Percentiles rank a stretch among this genome's conserved stretches.
phyloP scores from a whole-genome alignment of 2,113 vertebrate genomes.

The Lamprologus sp. region DNA sequence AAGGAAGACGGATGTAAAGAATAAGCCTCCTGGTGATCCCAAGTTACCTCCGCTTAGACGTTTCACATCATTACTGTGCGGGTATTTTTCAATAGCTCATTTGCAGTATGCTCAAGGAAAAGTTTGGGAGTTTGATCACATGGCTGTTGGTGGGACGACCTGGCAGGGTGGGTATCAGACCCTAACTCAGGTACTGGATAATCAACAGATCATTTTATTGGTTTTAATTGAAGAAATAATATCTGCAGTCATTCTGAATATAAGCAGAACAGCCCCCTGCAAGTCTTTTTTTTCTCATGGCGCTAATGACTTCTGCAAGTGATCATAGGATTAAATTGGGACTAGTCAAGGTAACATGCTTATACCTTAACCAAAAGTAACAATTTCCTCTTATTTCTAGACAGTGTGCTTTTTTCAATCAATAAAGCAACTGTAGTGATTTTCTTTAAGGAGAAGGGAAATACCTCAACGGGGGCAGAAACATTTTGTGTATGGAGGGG shows the following conservation, averaged over 20 bases:
- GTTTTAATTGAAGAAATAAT: background rate
- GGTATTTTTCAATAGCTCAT: background rate
- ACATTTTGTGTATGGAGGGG: background rate
- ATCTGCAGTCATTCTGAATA: background rate
- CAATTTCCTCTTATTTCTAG: background rate
- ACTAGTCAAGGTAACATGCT: background rate
- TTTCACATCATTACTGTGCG: background rate
- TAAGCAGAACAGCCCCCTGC: background rate
- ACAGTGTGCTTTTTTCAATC: background rate
- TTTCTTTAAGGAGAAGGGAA: background rate
- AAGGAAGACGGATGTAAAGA: background rate
- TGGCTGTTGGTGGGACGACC: background rate
- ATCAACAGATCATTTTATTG: background rate
- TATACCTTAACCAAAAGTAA: background rate
- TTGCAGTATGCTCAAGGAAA: background rate
- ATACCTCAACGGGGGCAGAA: background rate
- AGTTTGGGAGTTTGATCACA: background rate
- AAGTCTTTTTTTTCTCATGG: background rate
- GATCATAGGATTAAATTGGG: background rate
- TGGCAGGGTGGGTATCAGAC: background rate
- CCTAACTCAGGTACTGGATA: background rate
- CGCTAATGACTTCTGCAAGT: background rate
- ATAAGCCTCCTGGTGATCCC: conserved; percentile 1
- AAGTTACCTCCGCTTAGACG: background rate
- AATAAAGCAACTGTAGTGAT: background rate